Base-by-base conservation (phyloP, 2,888 invertebrate genomes). In the Subacronicta megacephala region DNA sequence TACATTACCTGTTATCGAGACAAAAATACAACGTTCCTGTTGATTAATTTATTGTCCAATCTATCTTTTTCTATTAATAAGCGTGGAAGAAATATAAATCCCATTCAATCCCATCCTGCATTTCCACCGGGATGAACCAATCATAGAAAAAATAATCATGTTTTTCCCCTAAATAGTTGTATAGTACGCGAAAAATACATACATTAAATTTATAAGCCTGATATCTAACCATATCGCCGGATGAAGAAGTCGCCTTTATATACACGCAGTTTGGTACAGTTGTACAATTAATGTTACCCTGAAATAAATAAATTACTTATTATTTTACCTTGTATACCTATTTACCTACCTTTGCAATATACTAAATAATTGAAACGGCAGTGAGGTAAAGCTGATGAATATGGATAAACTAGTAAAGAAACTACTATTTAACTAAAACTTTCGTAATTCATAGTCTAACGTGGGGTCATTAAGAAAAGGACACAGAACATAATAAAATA, bases 11-110 rank as follows among this genome's bases (percentile, higher is more conserved):
- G 35, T 20, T 26, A 35, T 15, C 16, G 10, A 36, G 47, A 42
- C 37, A 42, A 54, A 36, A 29, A 41, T 9, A 15, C 15, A 17
- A 63, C 62, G 68, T 74, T 72, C 71, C 71, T 70, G 68, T 66
- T 49, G 4, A 23, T 35, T 41, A 35, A 41, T 50, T 40, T 41
- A 38, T 50, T 41, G 26, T 23, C 0, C 2, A 26, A 0, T 15
- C 12, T 23, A 18, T n/a, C 1, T 6, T 17, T 47, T 29, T 15
- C 3, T 10, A 23, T 35, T n/a, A 31, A 31, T 7, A 17, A 26
- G 10, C 3, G 0, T 10, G 10, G 26, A 26, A 61, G 20, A 51
- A 55, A 20, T 16, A 43, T 29, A 61, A 16, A 3, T 36, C 38
- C 60, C 60, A 55, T 1, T 51, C 12, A 5, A 51, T 35, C 1